phyloP scores from a whole-genome alignment of 2,797 vertebrate species.

The Pelochelys cantorii region DNA sequence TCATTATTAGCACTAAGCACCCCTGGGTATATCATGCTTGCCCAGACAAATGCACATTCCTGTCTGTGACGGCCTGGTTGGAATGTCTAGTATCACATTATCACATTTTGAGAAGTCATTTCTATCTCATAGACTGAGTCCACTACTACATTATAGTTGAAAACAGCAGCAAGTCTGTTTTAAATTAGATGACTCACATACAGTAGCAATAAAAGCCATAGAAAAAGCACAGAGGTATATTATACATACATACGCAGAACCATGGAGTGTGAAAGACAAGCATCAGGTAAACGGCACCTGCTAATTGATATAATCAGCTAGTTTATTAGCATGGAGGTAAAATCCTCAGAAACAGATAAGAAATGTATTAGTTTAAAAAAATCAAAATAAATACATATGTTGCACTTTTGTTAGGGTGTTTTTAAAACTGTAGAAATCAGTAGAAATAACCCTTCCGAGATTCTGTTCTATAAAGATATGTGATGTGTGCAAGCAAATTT shows the following conservation, averaged over 20 bases:
- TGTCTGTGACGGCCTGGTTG: conserved; percentile 79
- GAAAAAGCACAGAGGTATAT: conserved; percentile 37
- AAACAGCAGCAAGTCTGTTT: conserved; percentile 81
- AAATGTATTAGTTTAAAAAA: not conserved
- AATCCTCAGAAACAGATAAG: not conserved
- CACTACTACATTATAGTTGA: conserved; percentile 72
- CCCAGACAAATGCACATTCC: conserved; percentile 87
- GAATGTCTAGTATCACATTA: conserved; percentile 84
- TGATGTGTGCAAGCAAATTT: not conserved
- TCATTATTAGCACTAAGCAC: conserved; percentile 76
- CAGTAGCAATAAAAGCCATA: conserved; percentile 64
- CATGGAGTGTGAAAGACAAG: conserved; percentile 10
- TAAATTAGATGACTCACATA: conserved; percentile 76
- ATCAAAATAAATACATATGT: not conserved
- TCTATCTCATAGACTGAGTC: conserved; percentile 76
- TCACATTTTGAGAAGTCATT: conserved; percentile 79
- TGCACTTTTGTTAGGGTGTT: not conserved
- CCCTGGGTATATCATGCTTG: conserved; percentile 74
- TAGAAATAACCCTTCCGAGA: not conserved
- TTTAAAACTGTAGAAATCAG: not conserved
- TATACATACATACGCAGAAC: not conserved
- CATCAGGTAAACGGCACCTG: conserved; percentile 20
- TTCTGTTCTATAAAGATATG: accelerated
- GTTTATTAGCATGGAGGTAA: conserved; percentile 1
- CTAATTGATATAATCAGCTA: not conserved